Percentiles rank a stretch among this genome's conserved stretches.
Conservation (phyloP, 2,113 vertebrate genomes). For the Oncorhynchus keta region DNA sequence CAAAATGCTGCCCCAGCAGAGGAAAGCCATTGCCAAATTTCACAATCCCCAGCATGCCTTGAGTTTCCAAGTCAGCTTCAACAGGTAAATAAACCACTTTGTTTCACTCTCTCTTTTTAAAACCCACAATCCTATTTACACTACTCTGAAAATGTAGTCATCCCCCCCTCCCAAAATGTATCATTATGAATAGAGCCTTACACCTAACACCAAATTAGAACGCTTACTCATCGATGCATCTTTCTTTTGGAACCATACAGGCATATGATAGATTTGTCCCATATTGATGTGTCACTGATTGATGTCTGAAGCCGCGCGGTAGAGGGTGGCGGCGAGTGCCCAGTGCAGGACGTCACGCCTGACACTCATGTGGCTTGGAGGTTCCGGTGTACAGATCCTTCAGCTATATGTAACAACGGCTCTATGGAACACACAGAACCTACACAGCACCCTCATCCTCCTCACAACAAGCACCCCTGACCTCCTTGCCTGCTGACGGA, state of each 20-base stretch:
- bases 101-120: neutral
- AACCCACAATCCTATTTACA: neutral
- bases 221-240: neutral
- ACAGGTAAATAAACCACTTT: constrained; percentile 78
- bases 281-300: constrained; percentile 95
- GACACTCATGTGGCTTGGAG: constrained; percentile 4
- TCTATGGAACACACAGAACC: constrained; percentile 31
- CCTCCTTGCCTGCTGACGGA: constrained; percentile 7
- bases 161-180: neutral
- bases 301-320: constrained; percentile 80
- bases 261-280: constrained; percentile 99
- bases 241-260: constrained; percentile 62
- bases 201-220: no score
- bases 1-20: constrained; percentile 93
- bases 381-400: constrained; percentile 7
- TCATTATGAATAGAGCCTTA: neutral
- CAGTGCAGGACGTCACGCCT: neutral
- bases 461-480: constrained; percentile 15
- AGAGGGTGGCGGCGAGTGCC: constrained; percentile 13
- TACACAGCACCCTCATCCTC: neutral
- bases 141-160: neutral
- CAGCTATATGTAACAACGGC: constrained; percentile 34
- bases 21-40: constrained; percentile 95
- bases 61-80: constrained; percentile 95
- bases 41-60: constrained; percentile 86